Evolutionary conservation across 2,113 vertebrate species (phyloP).

Genomic region (Urocolius indicus): DNA sequence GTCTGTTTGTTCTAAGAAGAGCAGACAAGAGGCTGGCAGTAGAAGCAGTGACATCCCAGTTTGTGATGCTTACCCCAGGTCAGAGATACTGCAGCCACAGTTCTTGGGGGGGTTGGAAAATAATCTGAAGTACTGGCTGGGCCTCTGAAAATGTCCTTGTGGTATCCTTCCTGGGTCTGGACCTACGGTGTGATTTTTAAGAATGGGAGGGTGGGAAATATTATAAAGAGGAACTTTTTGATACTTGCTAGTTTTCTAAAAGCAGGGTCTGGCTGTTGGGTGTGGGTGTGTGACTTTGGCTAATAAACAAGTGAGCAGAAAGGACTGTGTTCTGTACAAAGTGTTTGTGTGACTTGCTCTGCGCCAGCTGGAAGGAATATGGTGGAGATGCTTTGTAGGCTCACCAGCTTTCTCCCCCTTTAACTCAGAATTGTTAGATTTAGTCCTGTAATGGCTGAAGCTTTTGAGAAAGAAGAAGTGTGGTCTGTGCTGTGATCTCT

Average conservation of each 20-base stretch:
- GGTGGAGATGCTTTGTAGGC: background rate
- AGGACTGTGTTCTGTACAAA: background rate
- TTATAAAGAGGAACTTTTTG: background rate
- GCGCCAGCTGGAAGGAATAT: background rate
- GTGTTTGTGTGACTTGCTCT: background rate
- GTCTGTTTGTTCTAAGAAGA: background rate
- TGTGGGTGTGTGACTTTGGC: background rate
- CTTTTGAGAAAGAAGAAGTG: background rate
- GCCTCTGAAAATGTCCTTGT: background rate
- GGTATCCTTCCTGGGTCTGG: background rate
- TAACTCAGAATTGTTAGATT: background rate
- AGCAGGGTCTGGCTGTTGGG: background rate
- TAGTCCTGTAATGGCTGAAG: background rate
- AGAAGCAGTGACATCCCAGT: background rate
- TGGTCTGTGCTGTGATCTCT: background rate
- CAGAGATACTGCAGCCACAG: background rate
- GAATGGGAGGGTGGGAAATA: background rate
- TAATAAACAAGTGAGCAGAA: conserved; percentile 29
- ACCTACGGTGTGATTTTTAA: background rate
- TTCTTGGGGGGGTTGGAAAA: background rate
- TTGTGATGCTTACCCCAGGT: background rate
- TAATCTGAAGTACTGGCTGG: background rate
- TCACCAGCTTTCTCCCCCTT: background rate
- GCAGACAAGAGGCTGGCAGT: background rate
- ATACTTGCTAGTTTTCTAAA: conserved; percentile 49